Evolutionary conservation across 2,797 vertebrate genomes (phyloP).

Genomic region (Anguilla anguilla): DNA sequence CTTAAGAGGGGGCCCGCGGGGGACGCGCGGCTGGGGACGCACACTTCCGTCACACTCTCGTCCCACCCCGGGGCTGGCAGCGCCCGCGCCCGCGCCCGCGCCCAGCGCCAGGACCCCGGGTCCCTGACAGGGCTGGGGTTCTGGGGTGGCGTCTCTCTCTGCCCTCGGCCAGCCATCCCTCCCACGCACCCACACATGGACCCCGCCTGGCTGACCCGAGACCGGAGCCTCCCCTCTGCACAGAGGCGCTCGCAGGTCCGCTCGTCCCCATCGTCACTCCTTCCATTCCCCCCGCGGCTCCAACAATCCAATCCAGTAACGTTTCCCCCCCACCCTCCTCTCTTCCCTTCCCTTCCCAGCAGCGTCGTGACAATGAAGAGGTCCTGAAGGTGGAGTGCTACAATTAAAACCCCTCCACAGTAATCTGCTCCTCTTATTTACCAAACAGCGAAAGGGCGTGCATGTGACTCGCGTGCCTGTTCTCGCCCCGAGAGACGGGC

Average conservation of each 20-base stretch:
- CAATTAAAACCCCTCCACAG: slow-evolving; percentile 2
- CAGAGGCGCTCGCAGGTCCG: background rate
- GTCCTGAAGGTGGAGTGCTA: slow-evolving; percentile 14
- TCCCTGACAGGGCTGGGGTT: background rate
- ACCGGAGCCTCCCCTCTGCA: background rate
- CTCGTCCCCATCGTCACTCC: background rate
- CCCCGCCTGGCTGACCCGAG: background rate
- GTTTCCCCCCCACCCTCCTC: too few species aligned
- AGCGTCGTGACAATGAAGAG: background rate
- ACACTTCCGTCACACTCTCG: background rate
- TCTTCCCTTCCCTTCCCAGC: background rate
- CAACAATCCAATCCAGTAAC: background rate
- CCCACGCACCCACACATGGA: background rate
- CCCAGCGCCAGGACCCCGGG: background rate
- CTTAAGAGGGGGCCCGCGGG: background rate
- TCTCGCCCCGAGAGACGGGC: background rate
- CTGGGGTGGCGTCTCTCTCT: background rate
- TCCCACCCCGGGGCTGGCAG: background rate
- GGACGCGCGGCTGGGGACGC: background rate
- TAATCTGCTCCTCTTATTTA: slow-evolving; percentile 11
- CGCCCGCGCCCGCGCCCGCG: background rate
- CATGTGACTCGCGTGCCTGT: background rate
- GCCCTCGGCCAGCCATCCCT: background rate
- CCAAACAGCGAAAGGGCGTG: slow-evolving; percentile 6
- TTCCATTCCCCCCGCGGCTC: background rate